phyloP scores from a whole-genome alignment of 2,797 vertebrate genomes.

The Xenentodon cancila region DNA sequence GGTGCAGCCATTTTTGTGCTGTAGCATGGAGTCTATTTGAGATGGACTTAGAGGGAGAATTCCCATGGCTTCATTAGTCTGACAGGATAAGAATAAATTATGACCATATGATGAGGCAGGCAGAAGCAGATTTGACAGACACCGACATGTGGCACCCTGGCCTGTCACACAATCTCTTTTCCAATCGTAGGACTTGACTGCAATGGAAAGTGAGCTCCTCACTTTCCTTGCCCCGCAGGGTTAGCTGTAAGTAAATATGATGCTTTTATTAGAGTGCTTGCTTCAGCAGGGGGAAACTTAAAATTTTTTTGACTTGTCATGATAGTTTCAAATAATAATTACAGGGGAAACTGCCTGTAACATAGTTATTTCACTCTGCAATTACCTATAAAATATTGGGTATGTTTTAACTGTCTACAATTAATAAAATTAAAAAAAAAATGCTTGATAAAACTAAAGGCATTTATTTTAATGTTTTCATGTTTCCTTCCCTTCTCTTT shows the following conservation, averaged over 20 bases:
- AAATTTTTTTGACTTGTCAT: conserved; percentile 25
- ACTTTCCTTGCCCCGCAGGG: conserved; percentile 75
- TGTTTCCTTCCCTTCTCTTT: not conserved
- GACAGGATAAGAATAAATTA: conserved; percentile 77
- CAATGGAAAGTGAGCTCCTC: conserved; percentile 83
- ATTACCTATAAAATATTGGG: no score
- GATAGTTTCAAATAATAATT: conserved; percentile 1
- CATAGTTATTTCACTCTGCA: no score
- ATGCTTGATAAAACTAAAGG: not conserved
- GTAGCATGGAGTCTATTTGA: conserved; percentile 56
- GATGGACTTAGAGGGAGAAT: conserved; percentile 61
- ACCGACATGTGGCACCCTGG: conserved; percentile 88
- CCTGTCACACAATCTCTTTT: conserved; percentile 88
- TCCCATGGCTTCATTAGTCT: conserved; percentile 66
- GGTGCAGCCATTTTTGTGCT: conserved; percentile 58
- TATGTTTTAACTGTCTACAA: no score
- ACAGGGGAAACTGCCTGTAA: no score
- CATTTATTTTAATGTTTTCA: not conserved
- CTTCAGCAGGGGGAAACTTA: conserved; percentile 45
- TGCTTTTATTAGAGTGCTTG: conserved; percentile 79
- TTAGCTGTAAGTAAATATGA: conserved; percentile 79
- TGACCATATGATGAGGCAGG: conserved; percentile 84
- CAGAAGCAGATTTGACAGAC: conserved; percentile 92
- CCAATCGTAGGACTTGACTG: conserved; percentile 78
- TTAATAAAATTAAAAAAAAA: not conserved